phyloP scores from a whole-genome alignment of 2,113 vertebrate genomes.

The Microtus montanus region DNA sequence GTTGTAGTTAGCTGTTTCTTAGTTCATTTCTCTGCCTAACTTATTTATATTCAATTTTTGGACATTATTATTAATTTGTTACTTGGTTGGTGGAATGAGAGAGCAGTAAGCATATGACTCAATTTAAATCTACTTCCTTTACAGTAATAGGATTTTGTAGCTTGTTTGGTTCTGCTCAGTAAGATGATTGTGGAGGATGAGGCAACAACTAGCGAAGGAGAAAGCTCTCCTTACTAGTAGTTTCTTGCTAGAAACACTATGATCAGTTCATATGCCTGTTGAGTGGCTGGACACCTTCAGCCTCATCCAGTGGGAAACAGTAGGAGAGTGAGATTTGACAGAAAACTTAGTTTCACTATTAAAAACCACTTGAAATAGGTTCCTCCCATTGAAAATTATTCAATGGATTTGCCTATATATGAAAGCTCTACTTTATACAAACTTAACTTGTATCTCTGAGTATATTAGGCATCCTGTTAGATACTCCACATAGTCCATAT shows the following conservation, averaged over 20 bases:
- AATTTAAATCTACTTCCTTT: slow-evolving; percentile 48
- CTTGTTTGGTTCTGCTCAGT: background rate
- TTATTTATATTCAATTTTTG: slow-evolving; percentile 52
- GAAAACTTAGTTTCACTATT: background rate
- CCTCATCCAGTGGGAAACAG: background rate
- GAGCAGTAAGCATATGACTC: slow-evolving; percentile 41
- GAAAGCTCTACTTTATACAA: background rate
- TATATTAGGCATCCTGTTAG: background rate
- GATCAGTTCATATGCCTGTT: background rate
- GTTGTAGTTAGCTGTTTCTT: background rate
- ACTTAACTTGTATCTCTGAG: background rate
- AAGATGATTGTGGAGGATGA: background rate
- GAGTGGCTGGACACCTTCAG: background rate
- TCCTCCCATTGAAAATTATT: background rate
- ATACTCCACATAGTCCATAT: background rate
- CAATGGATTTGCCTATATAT: background rate
- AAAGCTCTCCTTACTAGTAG: background rate
- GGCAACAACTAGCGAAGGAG: background rate
- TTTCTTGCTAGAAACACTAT: background rate
- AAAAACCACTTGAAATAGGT: background rate
- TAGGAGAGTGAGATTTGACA: background rate
- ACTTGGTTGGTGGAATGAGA: slow-evolving; percentile 27
- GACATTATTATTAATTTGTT: slow-evolving; percentile 45
- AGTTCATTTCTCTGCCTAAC: background rate
- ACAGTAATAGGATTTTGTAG: background rate